Evolutionary conservation across 2,113 vertebrate genomes (phyloP), one percentile per base, ranked within the genome.

Genomic region (Pelvicachromis taeniatus): DNA sequence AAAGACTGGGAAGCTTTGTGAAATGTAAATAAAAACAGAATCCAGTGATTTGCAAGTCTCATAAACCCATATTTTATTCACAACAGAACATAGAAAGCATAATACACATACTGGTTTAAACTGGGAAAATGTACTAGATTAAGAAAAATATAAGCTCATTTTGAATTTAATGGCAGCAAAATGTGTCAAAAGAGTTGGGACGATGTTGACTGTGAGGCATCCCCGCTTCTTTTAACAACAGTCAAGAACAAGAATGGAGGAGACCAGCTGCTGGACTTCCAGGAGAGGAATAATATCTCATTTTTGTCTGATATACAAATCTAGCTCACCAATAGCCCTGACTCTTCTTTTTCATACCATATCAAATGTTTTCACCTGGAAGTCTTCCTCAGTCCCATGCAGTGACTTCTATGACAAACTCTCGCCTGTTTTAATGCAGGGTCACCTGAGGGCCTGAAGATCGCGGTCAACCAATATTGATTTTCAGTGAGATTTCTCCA

Each of bases 271-370:
- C n/a, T 68, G 63, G 63, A 68, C n/a, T 68, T 23, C n/a, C 12
- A 0, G 38, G 35, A 68, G 38, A 68, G 21, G n/a, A 70, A 26
- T 16, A 42, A 16, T 10, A 16, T 45, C 63, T n/a, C 0, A 26
- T 45, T 26, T 23, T 4, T 23, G 63, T 42, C 42, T 68, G 38
- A 16, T 68, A 26, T 16, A 42, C n/a, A 40, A 9, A 40, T 35
- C 61, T 0, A 40, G 61, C 35, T 68, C 35, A 68, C 19, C 4
- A 63, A 63, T 13, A 63, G 33, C 21, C 59, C 59, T 38, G 33
- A 38, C 59, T 63, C 10, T 13, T 63, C 33, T 65, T 63, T 21
- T 65, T 61, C 16, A 11, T 33, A 33, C 9, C 29, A 61, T 61
- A 33, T 33, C 2, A 19, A 40, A 65, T 40, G 35, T 65, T 65